These are phyloP conservation scores for Echiichthys vipera DNA, from an alignment of 2,797 vertebrate genomes.

Conservation along the genomic window DNA sequence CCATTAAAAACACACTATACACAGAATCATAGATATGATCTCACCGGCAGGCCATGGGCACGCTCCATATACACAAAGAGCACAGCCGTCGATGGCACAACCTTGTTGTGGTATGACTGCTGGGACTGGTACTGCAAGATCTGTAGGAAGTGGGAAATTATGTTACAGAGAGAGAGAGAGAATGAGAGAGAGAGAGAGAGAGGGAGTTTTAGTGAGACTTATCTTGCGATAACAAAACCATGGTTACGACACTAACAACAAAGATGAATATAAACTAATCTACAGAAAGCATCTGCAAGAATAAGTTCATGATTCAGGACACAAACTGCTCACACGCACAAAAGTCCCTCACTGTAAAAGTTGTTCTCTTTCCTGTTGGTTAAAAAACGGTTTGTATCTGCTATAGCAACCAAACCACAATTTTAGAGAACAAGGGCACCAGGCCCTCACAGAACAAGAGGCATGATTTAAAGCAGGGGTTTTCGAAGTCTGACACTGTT, in stretches of 20 bases:
- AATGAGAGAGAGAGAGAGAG: background rate
- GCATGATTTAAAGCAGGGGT: conserved; percentile 11
- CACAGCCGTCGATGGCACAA: conserved; percentile 86
- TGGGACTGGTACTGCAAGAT: conserved; percentile 88
- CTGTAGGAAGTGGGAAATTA: conserved; percentile 66
- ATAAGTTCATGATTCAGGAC: background rate
- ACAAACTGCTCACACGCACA: background rate
- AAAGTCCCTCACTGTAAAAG: background rate
- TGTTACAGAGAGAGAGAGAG: background rate
- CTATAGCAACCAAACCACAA: conserved; percentile 10
- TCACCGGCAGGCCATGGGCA: conserved; percentile 90
- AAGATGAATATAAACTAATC: background rate
- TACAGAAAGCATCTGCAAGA: background rate
- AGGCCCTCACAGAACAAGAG: background rate
- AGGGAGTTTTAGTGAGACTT: background rate
- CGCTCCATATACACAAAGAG: conserved; percentile 92
- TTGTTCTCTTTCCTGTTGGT: background rate
- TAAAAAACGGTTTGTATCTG: background rate
- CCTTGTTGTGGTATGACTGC: conserved; percentile 88
- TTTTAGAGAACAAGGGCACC: background rate
- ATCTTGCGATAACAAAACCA: background rate
- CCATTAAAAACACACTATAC: conserved; percentile 22
- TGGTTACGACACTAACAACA: background rate
- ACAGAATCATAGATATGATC: conserved; percentile 46
- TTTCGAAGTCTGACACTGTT: too few relatives aligned